Evolutionary conservation across 2,888 invertebrate species (phyloP).

Genomic region (Blastobasis adustella): DNA sequence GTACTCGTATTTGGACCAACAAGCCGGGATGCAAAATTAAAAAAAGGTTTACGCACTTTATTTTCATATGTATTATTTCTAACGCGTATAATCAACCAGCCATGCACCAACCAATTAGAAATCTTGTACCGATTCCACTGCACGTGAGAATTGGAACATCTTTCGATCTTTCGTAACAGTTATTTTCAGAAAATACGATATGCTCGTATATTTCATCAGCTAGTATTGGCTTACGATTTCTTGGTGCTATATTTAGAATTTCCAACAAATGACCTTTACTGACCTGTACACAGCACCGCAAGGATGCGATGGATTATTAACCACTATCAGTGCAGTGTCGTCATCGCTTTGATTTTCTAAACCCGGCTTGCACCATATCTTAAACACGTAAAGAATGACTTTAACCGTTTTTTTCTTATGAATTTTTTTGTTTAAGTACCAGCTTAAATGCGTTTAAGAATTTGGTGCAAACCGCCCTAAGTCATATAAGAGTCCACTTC

Average conservation of each 20-base stretch:
- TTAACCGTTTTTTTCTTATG: too few relatives aligned
- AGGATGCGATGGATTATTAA: slow-evolving; percentile 98
- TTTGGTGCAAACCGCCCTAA: too few relatives aligned
- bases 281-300: slow-evolving; percentile 95
- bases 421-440: too few relatives aligned
- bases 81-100: slow-evolving; percentile 97
- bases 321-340: slow-evolving; percentile 90
- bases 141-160: slow-evolving; percentile 95
- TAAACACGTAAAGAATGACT: too few relatives aligned
- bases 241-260: slow-evolving; percentile 86
- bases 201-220: slow-evolving; percentile 99
- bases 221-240: slow-evolving; percentile 90
- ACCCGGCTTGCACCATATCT: too few relatives aligned
- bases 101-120: too few relatives aligned
- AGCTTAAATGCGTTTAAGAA: too few relatives aligned
- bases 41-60: too few relatives aligned
- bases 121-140: slow-evolving; percentile 96
- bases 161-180: slow-evolving; percentile 84
- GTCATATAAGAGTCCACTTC: too few relatives aligned
- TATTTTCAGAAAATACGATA: slow-evolving; percentile 89
- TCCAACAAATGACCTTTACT: slow-evolving; percentile 86
- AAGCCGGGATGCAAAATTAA: too few relatives aligned
- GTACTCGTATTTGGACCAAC: slow-evolving; percentile 93
- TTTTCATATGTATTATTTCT: slow-evolving; percentile 80
- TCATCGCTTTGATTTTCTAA: slow-evolving; percentile 92